Conservation (phyloP, 2,113 vertebrate genomes). For the Beaufortia kweichowensis region DNA sequence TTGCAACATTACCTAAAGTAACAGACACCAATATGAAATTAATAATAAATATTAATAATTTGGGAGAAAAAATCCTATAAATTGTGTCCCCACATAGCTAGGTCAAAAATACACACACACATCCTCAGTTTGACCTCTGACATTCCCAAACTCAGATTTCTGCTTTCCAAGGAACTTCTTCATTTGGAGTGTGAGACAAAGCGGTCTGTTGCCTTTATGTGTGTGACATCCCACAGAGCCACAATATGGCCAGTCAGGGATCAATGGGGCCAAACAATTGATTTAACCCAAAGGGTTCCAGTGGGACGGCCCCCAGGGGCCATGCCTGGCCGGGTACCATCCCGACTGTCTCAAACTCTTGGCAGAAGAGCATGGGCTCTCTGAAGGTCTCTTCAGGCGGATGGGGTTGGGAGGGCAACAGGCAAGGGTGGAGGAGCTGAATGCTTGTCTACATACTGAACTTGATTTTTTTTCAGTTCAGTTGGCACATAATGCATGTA, state of each 20-base stretch:
- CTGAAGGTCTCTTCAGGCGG: conserved; percentile 8
- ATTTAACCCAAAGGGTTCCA: conserved; percentile 70
- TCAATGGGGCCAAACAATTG: conserved; percentile 78
- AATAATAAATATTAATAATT: no score
- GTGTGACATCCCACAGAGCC: conserved; percentile 76
- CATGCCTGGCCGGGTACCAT: conserved; percentile 65
- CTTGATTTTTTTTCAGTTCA: conserved; percentile 23
- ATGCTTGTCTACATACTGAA: conserved; percentile 20
- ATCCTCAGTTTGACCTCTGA: conserved; percentile 52
- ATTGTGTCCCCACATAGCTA: neutral
- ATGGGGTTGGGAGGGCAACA: neutral
- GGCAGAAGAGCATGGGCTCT: conserved; percentile 62
- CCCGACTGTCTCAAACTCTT: conserved; percentile 71
- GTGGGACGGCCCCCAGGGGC: conserved; percentile 66
- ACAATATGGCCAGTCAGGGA: conserved; percentile 81
- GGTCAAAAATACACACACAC: conserved; percentile 16
- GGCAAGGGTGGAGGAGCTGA: conserved; percentile 5
- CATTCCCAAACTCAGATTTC: conserved; percentile 70
- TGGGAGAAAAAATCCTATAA: no score
- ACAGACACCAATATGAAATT: no score
- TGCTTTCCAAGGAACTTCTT: conserved; percentile 74
- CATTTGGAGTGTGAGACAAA: conserved; percentile 80
- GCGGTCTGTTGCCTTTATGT: conserved; percentile 75
- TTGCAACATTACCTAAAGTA: no score
- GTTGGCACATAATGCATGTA: conserved; percentile 18